A percentile compares a stretch with the other conserved stretches of the same genome.
phyloP scores from a whole-genome alignment of 64 coral and sea anemone genomes.

The Stichodactyla helianthus region DNA sequence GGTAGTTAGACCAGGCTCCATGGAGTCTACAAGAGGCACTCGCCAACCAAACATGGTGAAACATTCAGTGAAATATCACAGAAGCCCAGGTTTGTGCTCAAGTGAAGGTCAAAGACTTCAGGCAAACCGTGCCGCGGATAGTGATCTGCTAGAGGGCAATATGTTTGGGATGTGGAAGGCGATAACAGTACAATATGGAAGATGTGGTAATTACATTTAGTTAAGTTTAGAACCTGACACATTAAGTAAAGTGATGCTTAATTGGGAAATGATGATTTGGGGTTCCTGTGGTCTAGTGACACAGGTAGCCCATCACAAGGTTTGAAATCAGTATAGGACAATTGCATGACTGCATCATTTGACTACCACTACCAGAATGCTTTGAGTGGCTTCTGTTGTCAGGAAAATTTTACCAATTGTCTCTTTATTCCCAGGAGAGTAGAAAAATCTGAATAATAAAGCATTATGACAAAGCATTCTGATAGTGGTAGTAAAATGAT shows the following conservation, averaged over 20 bases:
- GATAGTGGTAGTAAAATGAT: no score
- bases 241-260: neutral
- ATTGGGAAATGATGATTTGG: neutral
- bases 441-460: no score
- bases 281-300: neutral
- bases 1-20: neutral
- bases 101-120: neutral
- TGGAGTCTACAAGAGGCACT: neutral
- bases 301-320: neutral
- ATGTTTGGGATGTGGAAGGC: slow-evolving; percentile 7
- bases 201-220: slow-evolving; percentile 11
- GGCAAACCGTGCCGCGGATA: neutral
- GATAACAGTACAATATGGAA: slow-evolving; percentile 10
- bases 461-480: no score
- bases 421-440: no score
- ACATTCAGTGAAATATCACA: slow-evolving; percentile 11
- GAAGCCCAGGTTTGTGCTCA: neutral
- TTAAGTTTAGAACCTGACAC: neutral
- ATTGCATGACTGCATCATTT: no score
- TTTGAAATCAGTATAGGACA: no score
- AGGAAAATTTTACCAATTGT: no score
- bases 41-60: neutral
- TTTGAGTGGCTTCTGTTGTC: no score
- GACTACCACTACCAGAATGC: no score
- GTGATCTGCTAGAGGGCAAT: slow-evolving; percentile 13